Evolutionary conservation across 2,113 vertebrate genomes (phyloP), one percentile per base, ranked within the genome.

Genomic region (Anguilla rostrata): DNA sequence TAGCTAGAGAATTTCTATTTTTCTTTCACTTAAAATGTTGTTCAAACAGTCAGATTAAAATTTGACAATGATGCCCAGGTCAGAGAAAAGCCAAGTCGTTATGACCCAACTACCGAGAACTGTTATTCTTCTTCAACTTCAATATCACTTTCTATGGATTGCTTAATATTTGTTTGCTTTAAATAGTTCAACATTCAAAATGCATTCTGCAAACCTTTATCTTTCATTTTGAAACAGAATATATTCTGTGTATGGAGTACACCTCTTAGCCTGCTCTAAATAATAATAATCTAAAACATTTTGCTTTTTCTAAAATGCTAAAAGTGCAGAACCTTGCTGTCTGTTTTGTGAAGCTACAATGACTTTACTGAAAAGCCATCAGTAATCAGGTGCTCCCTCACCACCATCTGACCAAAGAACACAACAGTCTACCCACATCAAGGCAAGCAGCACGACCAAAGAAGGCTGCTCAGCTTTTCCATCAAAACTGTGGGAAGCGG

Each of bases 251-350:
- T 66, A 66, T 26, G 18, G 4, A 2, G 26, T 66, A 66, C 71
- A 20, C 40, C 41, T 78, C 57, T 57, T 12, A 40, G 82, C n/a
- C 78, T 75, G 71, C 83, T 87, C 75, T 84, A 86, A 85, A 88
- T 87, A 85, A 86, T 86, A 82, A 40, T 39, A 39, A 53, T 80
- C 7, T 53, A 53, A 53, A 85, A 87, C 85, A 87, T 83, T 83
- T 83, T 81, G 63, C 56, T 89, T 39, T 14, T 82, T 29, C 46
- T 41, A 82, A 84, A 86, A 86, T 53, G 79, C 80, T 87, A 84
- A 34, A 34, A 41, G 84, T 84, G 87, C 87, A 81, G 84, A 86
- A 84, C 85, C 87, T 86, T 81, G 84, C 90, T 57, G 86, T 89
- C 84, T 89, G 84, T 87, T 86, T 88, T 46, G 29, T 83, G 81